Conservation (phyloP, 1,140 invertebrate species). For the Diuraphis noxia region DNA sequence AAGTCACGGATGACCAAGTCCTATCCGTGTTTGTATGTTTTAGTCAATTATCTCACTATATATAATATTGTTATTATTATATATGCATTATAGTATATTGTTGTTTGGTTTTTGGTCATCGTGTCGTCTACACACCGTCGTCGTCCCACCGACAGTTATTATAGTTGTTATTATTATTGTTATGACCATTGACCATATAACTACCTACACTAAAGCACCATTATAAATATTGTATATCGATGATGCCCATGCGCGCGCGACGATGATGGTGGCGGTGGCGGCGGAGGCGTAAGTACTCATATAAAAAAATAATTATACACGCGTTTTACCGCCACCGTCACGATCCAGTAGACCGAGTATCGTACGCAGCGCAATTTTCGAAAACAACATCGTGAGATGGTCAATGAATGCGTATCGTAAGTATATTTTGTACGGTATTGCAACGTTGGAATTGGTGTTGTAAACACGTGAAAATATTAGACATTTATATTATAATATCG, state of each 20-base stretch:
- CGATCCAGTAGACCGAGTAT: background rate
- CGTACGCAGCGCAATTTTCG: constrained; percentile 12
- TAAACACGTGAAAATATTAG: background rate
- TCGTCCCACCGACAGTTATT: background rate
- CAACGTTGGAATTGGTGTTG: background rate
- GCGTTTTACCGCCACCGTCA: constrained; percentile 6
- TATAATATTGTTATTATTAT: background rate
- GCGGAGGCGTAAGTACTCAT: background rate
- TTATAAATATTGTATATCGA: constrained; percentile 22
- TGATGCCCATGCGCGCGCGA: background rate
- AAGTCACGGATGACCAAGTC: constrained; percentile 33
- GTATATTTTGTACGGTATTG: background rate
- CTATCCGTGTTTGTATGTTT: constrained; percentile 14
- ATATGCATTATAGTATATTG: background rate
- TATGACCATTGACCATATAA: background rate
- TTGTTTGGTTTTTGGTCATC: constrained; percentile 9
- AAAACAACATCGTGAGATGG: background rate
- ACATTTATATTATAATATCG: background rate
- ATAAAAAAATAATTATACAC: background rate
- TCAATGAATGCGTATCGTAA: background rate
- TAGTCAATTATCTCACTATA: constrained; percentile 14
- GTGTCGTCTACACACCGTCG: background rate
- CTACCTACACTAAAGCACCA: background rate
- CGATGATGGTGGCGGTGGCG: background rate
- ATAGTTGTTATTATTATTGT: background rate